phyloP scores from a whole-genome alignment of 2,797 vertebrate genomes.

The Sebastes jordani region DNA sequence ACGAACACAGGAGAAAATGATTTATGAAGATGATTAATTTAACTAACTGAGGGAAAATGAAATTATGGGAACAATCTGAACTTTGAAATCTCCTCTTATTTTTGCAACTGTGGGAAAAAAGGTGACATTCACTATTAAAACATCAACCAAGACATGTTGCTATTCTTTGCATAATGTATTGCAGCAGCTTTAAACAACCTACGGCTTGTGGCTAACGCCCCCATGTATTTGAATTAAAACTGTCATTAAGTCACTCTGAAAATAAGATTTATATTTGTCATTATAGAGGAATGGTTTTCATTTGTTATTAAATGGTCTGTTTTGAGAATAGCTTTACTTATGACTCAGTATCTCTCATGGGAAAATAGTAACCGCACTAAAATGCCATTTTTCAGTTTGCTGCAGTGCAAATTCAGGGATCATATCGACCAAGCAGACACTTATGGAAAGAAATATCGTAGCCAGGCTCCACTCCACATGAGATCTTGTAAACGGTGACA shows the following conservation, averaged over 20 bases:
- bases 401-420: background rate
- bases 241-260: background rate
- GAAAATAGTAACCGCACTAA: background rate
- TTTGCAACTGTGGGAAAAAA: conserved; percentile 16
- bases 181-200: background rate
- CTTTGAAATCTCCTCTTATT: background rate
- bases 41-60: background rate
- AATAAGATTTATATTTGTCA: background rate
- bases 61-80: background rate
- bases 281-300: background rate
- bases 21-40: conserved; percentile 16
- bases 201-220: background rate
- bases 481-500: background rate
- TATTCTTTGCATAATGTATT: background rate
- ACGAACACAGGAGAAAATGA: background rate
- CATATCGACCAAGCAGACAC: background rate
- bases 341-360: background rate
- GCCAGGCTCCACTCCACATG: background rate
- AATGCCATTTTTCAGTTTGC: background rate
- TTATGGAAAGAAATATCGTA: background rate
- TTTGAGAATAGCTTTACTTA: background rate
- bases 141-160: background rate
- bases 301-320: background rate
- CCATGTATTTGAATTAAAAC: background rate
- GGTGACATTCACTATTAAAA: background rate